These are phyloP conservation scores for Prochilodus magdalenae DNA, from an alignment of 2,113 vertebrate species.

Conservation along the genomic window DNA sequence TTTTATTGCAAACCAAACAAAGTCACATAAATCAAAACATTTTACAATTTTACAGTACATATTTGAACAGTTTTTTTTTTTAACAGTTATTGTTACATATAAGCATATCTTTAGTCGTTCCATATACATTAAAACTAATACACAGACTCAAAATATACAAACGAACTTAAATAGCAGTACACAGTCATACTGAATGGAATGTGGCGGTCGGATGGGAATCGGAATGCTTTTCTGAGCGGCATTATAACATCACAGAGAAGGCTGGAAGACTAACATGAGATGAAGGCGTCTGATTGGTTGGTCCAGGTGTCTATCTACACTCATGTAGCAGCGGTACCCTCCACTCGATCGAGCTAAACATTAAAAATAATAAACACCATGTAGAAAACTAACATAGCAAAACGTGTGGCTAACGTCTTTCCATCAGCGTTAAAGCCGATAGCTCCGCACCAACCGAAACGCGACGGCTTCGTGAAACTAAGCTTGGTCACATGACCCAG, in stretches of 20 bases:
- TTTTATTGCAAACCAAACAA: slow-evolving; percentile 97
- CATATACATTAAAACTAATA: slow-evolving; percentile 96
- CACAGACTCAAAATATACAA: slow-evolving; percentile 92
- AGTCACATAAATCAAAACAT: slow-evolving; percentile 90
- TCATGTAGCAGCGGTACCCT: slow-evolving; percentile 52
- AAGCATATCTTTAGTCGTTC: slow-evolving; percentile 84
- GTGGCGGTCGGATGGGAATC: slow-evolving; percentile 74
- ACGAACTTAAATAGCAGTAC: slow-evolving; percentile 90
- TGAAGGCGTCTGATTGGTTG: slow-evolving; percentile 72
- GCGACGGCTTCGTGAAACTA: background rate
- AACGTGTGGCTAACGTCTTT: slow-evolving; percentile 19
- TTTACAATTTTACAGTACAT: slow-evolving; percentile 96
- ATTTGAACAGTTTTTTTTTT: slow-evolving; percentile 65
- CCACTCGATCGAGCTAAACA: slow-evolving; percentile 64
- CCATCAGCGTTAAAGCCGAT: slow-evolving; percentile 22
- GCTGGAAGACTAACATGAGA: slow-evolving; percentile 74
- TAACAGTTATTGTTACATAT: slow-evolving; percentile 87
- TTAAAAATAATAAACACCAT: slow-evolving; percentile 51
- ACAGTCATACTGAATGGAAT: slow-evolving; percentile 90
- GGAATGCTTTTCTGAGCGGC: slow-evolving; percentile 81
- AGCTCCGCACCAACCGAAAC: slow-evolving; percentile 9
- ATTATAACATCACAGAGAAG: slow-evolving; percentile 66
- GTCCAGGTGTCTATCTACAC: slow-evolving; percentile 67
- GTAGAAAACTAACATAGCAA: background rate
- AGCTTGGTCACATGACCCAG: slow-evolving; percentile 42